Evolutionary conservation across 1,140 invertebrate genomes (phyloP).

Genomic region (Nylanderia fulva): DNA sequence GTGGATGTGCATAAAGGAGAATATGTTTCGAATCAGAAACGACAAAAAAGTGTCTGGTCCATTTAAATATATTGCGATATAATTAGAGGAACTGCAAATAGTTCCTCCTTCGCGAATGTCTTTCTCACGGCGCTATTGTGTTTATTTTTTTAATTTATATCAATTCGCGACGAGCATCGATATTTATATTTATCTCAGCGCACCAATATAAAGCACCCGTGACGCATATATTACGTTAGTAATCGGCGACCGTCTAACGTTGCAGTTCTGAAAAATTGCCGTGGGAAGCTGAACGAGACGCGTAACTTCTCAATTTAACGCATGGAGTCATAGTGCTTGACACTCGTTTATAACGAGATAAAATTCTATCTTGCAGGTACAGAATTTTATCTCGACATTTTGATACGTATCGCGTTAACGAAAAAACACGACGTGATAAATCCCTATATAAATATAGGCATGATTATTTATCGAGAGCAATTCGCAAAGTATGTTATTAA

Average conservation of each 20-base stretch:
- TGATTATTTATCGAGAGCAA: background rate
- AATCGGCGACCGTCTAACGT: slow-evolving; percentile 4
- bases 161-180: slow-evolving; percentile 63
- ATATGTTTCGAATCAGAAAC: slow-evolving; percentile 57
- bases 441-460: background rate
- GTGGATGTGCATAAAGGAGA: slow-evolving; percentile 55
- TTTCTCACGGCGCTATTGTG: slow-evolving; percentile 45
- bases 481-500: background rate
- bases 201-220: slow-evolving; percentile 16
- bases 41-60: slow-evolving; percentile 46
- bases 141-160: slow-evolving; percentile 73
- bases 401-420: slow-evolving; percentile 15
- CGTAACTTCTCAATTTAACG: slow-evolving; percentile 53
- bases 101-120: slow-evolving; percentile 63
- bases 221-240: slow-evolving; percentile 40
- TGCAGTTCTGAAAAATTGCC: slow-evolving; percentile 51
- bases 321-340: slow-evolving; percentile 31
- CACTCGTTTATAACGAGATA: slow-evolving; percentile 40
- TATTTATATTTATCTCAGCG: background rate
- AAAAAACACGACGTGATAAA: slow-evolving; percentile 26
- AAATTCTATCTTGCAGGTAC: slow-evolving; percentile 33
- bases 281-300: background rate
- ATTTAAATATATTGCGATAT: slow-evolving; percentile 61
- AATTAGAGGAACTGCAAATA: slow-evolving; percentile 67
- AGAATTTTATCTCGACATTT: slow-evolving; percentile 37